Conservation (phyloP, 2,888 invertebrate species). For the Latheticus oryzae region DNA sequence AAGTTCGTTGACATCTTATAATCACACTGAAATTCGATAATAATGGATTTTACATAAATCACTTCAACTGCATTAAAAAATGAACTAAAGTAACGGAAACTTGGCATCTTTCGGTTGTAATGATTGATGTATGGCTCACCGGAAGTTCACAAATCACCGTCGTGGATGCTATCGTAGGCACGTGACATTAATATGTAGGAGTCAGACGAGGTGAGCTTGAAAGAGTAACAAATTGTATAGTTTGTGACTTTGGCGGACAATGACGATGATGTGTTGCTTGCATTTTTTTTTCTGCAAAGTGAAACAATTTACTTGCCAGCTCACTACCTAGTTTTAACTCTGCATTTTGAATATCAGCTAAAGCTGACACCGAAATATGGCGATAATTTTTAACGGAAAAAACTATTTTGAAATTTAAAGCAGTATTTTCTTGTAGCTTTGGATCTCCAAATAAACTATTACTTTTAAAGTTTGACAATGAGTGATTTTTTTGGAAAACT, state of each 20-base stretch:
- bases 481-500: too few species aligned
- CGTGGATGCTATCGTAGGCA: slow-evolving; percentile 46
- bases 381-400: too few species aligned
- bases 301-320: slow-evolving; percentile 9
- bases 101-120: slow-evolving; percentile 44
- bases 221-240: slow-evolving; percentile 27
- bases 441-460: too few species aligned
- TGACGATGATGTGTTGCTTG: slow-evolving; percentile 12
- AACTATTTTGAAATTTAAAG: too few species aligned
- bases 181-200: slow-evolving; percentile 55
- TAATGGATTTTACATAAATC: slow-evolving; percentile 19
- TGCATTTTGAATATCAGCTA: too few species aligned
- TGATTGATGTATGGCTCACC: slow-evolving; percentile 53
- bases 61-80: slow-evolving; percentile 7
- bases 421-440: too few species aligned
- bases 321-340: too few species aligned
- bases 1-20: too few species aligned
- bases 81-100: slow-evolving; percentile 40
- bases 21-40: too few species aligned
- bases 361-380: too few species aligned
- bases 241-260: slow-evolving; percentile 10
- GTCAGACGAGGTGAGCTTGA: slow-evolving; percentile 19
- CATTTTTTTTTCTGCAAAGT: slow-evolving; percentile 3
- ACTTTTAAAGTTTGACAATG: too few species aligned
- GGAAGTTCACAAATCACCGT: slow-evolving; percentile 57